phyloP scores from a whole-genome alignment of 2,888 invertebrate species.

The Schrankia costaestrigalis region DNA sequence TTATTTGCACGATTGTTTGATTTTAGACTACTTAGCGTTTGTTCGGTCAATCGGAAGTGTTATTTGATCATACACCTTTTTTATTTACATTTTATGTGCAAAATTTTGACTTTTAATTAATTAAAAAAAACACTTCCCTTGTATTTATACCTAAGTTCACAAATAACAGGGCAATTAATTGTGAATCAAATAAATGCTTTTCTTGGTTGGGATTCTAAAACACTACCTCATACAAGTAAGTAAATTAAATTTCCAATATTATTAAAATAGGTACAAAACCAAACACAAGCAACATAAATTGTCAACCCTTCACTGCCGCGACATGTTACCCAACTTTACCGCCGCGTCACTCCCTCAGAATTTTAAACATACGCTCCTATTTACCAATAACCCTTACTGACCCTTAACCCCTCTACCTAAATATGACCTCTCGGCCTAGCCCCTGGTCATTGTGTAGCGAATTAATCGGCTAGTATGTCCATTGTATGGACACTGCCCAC shows the following conservation, averaged over 20 bases:
- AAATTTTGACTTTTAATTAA: too few relatives aligned
- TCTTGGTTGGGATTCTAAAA: too few relatives aligned
- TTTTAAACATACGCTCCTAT: constrained; percentile 58
- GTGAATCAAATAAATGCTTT: too few relatives aligned
- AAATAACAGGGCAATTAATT: too few relatives aligned
- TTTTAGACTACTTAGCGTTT: too few relatives aligned
- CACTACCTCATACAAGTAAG: too few relatives aligned
- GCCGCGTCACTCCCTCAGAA: constrained; percentile 68
- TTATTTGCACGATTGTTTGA: too few relatives aligned
- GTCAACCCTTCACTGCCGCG: constrained; percentile 49
- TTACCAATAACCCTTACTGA: constrained; percentile 71
- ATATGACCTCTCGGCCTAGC: constrained; percentile 73
- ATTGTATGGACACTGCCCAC: constrained; percentile 71
- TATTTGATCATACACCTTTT: too few relatives aligned
- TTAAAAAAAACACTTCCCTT: too few relatives aligned
- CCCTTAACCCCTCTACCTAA: constrained; percentile 77
- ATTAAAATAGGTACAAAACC: constrained; percentile 16
- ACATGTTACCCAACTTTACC: constrained; percentile 67
- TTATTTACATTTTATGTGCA: too few relatives aligned
- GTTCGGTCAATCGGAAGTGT: too few relatives aligned
- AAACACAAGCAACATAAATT: constrained; percentile 62
- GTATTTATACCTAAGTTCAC: too few relatives aligned
- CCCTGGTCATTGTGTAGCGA: constrained; percentile 68
- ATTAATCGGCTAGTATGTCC: constrained; percentile 74
- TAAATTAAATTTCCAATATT: constrained; percentile 10